Base-by-base conservation (phyloP, 2,113 vertebrate species). In the Caretta caretta region DNA sequence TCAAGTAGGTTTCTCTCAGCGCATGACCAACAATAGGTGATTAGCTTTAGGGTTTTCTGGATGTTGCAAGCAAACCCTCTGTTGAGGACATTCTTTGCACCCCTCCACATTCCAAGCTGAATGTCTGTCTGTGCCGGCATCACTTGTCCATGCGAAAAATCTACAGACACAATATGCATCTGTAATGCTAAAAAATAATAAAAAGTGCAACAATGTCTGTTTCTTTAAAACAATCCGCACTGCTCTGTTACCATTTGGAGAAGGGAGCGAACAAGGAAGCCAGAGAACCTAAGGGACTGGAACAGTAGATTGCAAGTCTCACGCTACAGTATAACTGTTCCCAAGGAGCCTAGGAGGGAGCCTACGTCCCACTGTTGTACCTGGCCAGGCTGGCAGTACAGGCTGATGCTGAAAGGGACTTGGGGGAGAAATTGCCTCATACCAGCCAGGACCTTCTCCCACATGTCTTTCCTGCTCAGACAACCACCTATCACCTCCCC, bases 121-220 rank as follows among this genome's bases (percentile, higher is more conserved):
- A 97, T 95, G 95, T 96, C 96, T 97, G 97, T 89, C 97, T 97
- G 97, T 72, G 86, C 96, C 83, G 90, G 97, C 92, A 72, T 85
- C 81, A 69, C n/a, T 10, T 51, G 93, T 88, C 95, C 96, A 93
- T 19, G 97, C 96, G 96, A 91, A 97, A 97, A 87, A 86, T 90
- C 93, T 95, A 84, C 96, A 98, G 97, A 98, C 96, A 98, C 97
- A 98, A 97, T 97, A 98, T 97, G 98, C 98, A 98, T 98, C 98
- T 97, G 97, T 91, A 97, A 97, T 96, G 96, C 97, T 97, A 95
- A 94, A 96, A 95, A 86, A 59, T 75, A 97, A 96, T 97, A 97
- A 98, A 98, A 98, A 98, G 98, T 98, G 98, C 98, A 98, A 98
- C 91, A 90, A 97, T 95, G 75, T 97, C 98, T 97, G 97, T 95